Percentiles rank a stretch among this genome's conserved stretches.
These are phyloP conservation scores for Leptodactylus fallax DNA, from an alignment of 2,797 vertebrate genomes.

Conservation along the genomic window DNA sequence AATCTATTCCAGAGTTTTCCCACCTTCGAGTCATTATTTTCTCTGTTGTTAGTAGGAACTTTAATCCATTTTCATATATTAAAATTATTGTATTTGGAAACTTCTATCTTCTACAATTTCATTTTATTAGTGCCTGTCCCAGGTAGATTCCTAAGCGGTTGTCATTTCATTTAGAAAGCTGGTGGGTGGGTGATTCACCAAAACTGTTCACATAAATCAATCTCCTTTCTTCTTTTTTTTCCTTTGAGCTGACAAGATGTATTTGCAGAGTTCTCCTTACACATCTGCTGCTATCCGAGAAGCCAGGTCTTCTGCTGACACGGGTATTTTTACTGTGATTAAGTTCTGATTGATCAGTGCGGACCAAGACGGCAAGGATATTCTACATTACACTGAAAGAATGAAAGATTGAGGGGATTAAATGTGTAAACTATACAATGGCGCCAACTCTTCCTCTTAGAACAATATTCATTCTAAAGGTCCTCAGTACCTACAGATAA, in stretches of 20 bases:
- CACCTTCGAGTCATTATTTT: background rate
- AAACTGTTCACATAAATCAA: conserved; percentile 38
- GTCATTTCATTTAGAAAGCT: conserved; percentile 43
- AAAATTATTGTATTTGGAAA: conserved; percentile 22
- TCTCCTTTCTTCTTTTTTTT: conserved; percentile 24
- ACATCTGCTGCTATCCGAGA: background rate
- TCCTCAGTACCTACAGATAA: too few relatives aligned
- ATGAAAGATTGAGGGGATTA: background rate
- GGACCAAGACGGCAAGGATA: background rate
- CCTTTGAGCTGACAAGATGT: conserved; percentile 32
- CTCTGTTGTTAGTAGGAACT: background rate
- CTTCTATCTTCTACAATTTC: background rate
- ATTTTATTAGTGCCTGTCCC: conserved; percentile 29
- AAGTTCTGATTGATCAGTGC: conserved; percentile 24
- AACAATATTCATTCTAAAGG: too few relatives aligned
- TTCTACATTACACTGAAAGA: background rate
- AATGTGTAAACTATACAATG: too few relatives aligned
- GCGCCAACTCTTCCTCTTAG: too few relatives aligned
- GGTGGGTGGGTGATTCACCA: conserved; percentile 47
- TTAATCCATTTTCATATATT: conserved; percentile 13
- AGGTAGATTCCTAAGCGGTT: conserved; percentile 8
- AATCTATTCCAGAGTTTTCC: background rate
- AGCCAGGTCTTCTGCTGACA: conserved; percentile 39
- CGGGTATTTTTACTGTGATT: conserved; percentile 5
- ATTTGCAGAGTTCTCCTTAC: background rate